phyloP scores from a whole-genome alignment of 1,140 invertebrate genomes.

The Luehdorfia chinensis region DNA sequence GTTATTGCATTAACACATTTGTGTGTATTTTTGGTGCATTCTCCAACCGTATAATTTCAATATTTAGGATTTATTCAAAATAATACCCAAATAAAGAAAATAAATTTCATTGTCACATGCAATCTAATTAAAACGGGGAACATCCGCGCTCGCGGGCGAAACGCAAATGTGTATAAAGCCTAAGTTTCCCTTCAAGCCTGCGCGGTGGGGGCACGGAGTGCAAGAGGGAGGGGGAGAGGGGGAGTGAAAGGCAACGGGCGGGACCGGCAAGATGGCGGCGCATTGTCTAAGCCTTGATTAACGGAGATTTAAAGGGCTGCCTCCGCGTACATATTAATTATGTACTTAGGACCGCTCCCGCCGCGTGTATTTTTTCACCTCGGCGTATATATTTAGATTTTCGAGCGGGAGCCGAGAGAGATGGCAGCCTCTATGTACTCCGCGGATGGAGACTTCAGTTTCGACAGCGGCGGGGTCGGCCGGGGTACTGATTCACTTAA shows the following conservation, averaged over 20 bases:
- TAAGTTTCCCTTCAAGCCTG: slow-evolving; percentile 36
- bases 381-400: slow-evolving; percentile 23
- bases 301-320: slow-evolving; percentile 50
- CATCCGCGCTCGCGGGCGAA: not conserved
- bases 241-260: slow-evolving; percentile 29
- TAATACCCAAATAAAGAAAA: too few relatives aligned
- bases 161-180: slow-evolving; percentile 26
- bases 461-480: too few relatives aligned
- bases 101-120: too few relatives aligned
- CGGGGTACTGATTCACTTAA: too few relatives aligned
- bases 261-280: slow-evolving; percentile 61
- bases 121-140: slow-evolving; percentile 2
- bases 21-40: too few relatives aligned
- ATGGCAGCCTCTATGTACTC: not conserved
- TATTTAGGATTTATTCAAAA: too few relatives aligned
- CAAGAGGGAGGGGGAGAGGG: slow-evolving; percentile 20
- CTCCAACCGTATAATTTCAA: too few relatives aligned
- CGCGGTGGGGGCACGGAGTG: slow-evolving; percentile 21
- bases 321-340: slow-evolving; percentile 68
- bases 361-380: slow-evolving; percentile 31
- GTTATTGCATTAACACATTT: too few relatives aligned
- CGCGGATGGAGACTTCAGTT: not conserved
- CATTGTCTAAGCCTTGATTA: slow-evolving; percentile 66
- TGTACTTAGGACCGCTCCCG: slow-evolving; percentile 45
- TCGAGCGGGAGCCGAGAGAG: not conserved